phyloP scores from a whole-genome alignment of 2,888 invertebrate genomes.

The Tinea trinotella region DNA sequence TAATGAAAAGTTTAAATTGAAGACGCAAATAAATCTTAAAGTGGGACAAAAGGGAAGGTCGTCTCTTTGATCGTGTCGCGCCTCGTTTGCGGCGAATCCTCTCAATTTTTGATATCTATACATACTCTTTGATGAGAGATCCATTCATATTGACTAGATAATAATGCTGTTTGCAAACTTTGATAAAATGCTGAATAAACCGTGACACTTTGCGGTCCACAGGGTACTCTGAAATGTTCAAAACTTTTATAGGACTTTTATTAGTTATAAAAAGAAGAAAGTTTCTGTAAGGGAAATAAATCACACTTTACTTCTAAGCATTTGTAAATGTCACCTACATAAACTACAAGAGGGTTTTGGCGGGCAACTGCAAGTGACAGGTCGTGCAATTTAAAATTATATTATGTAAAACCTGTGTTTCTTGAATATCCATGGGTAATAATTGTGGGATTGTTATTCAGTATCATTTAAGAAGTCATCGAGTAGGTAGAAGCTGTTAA shows the following conservation, averaged over 20 bases:
- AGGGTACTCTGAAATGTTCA: background rate
- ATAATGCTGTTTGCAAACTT: background rate
- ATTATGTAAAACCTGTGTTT: too few relatives aligned
- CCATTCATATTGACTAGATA: background rate
- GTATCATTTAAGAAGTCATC: too few relatives aligned
- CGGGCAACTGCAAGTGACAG: too few relatives aligned
- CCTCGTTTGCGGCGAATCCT: slow-evolving; percentile 14
- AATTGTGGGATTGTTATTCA: too few relatives aligned
- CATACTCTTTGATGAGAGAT: background rate
- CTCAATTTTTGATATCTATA: slow-evolving; percentile 12
- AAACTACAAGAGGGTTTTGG: too few relatives aligned
- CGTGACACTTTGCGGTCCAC: background rate
- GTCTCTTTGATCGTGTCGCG: slow-evolving; percentile 17
- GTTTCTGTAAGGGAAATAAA: background rate
- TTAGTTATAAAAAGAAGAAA: background rate
- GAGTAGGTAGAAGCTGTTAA: too few relatives aligned
- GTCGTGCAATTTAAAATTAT: too few relatives aligned
- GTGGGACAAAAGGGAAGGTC: slow-evolving; percentile 18
- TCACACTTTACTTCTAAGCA: background rate
- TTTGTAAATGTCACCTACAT: background rate
- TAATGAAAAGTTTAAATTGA: slow-evolving; percentile 18
- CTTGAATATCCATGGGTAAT: too few relatives aligned
- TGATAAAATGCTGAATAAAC: background rate
- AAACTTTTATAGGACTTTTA: background rate
- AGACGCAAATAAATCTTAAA: slow-evolving; percentile 18